Evolutionary conservation across 2,888 invertebrate genomes (phyloP), one percentile per base, ranked within the genome.

Genomic region (Belgica antarctica): DNA sequence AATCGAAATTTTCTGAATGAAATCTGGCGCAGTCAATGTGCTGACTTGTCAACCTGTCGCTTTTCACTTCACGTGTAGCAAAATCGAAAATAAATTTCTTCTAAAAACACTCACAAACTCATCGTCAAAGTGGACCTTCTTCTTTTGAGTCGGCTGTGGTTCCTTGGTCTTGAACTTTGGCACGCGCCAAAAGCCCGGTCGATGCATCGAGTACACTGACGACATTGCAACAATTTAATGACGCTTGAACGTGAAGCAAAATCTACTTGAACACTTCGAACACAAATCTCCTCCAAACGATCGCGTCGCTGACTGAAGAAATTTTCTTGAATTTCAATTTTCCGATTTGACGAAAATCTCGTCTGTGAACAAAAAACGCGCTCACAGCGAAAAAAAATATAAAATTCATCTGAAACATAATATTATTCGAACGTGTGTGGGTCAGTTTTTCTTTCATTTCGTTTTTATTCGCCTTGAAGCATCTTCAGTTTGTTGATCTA

Each of bases 121-220:
- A 15, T 70, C 70, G 57, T 70, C 70, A 4, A 15, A 27, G 59
- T 61, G 61, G 25, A 61, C 61, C 22, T 61, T 61, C 24, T 61
- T 70, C 41, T 70, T 70, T 28, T 70, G 59, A 25, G 22, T 47
- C 12, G 22, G 27, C 15, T 59, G 28, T 4, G 31, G 17, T 69
- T 61, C 34, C 22, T 15, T 59, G 19, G 2, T 41, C 19, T 61
- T 27, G n/a, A 31, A 17, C 10, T 79, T 79, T 5, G 83, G 84
- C 52, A 83, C 79, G 41, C 83, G 81, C 86, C 86, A 87, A 78
- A 87, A 87, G 61, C 86, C 81, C 62, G 86, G 86, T 73, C 86
- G 81, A 76, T 86, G 70, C 22, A 31, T 61, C 19, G 70, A 70
- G 28, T 70, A 70, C 15, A 70, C 22, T 8, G 70, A 70, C 19